Conservation (phyloP, 2,797 vertebrate genomes). For the Philypnodon macrostomus region DNA sequence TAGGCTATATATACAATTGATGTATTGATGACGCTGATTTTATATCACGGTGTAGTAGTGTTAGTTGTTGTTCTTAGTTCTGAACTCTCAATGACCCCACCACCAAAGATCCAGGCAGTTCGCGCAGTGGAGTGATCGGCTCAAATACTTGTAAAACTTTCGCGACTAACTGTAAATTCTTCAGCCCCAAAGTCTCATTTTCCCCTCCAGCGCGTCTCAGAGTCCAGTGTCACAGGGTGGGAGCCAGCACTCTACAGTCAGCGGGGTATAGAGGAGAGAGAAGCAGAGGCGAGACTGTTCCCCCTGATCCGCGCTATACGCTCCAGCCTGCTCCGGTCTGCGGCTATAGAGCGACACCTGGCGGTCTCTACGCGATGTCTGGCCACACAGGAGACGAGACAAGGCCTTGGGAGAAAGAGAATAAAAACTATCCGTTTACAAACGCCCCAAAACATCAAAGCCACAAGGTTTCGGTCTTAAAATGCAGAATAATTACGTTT, state of each 20-base stretch:
- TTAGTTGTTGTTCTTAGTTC: conserved; percentile 11
- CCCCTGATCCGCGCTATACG: no score
- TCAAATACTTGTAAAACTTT: conserved; percentile 86
- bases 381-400: conserved; percentile 19
- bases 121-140: conserved; percentile 74
- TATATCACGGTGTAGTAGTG: no score
- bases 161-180: conserved; percentile 81
- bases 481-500: conserved; percentile 9
- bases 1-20: neutral
- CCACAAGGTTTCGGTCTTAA: neutral
- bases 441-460: neutral
- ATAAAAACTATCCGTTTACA: neutral
- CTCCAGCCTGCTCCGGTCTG: conserved; percentile 16
- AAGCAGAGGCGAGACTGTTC: conserved; percentile 10
- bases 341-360: conserved; percentile 93
- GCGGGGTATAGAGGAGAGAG: neutral
- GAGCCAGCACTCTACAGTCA: conserved; percentile 17
- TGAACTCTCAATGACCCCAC: conserved; percentile 88
- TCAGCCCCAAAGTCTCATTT: conserved; percentile 76
- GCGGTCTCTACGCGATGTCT: conserved; percentile 62
- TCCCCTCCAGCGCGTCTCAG: conserved; percentile 71
- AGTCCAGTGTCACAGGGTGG: conserved; percentile 73
- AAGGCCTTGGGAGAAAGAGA: conserved; percentile 40
- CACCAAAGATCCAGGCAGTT: conserved; percentile 72
- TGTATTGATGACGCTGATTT: neutral